Conservation (phyloP, 2,113 vertebrate species). For the Pseudolaguvia tuberculata region DNA sequence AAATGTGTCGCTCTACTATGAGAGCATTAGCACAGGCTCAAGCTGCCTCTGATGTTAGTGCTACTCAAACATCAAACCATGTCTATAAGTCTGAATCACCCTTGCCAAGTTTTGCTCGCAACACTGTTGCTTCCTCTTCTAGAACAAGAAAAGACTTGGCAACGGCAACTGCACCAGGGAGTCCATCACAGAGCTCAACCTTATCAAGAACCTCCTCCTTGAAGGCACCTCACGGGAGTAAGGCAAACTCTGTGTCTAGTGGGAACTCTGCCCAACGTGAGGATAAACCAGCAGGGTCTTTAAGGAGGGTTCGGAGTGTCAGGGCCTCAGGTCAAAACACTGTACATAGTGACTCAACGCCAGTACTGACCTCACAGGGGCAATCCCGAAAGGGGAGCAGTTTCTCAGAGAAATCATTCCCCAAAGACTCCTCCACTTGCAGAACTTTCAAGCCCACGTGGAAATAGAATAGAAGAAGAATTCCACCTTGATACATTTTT, state of each 20-base stretch:
- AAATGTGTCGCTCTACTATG: slow-evolving; percentile 78
- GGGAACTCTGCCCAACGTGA: slow-evolving; percentile 62
- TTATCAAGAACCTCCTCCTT: slow-evolving; percentile 69
- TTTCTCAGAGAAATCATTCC: slow-evolving; percentile 68
- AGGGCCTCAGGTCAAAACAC: slow-evolving; percentile 63
- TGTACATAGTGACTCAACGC: slow-evolving; percentile 60
- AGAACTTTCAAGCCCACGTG: slow-evolving; percentile 73
- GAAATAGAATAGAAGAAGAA: slow-evolving; percentile 71
- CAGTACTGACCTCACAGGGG: slow-evolving; percentile 51
- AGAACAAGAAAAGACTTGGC: slow-evolving; percentile 71
- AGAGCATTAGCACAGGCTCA: slow-evolving; percentile 66
- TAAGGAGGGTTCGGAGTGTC: slow-evolving; percentile 77
- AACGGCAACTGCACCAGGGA: slow-evolving; percentile 55
- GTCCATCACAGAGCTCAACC: slow-evolving; percentile 61
- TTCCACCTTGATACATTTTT: neutral
- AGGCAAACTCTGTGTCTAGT: slow-evolving; percentile 54
- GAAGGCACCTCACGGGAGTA: slow-evolving; percentile 62
- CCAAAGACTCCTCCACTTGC: slow-evolving; percentile 64
- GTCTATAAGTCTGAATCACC: slow-evolving; percentile 53
- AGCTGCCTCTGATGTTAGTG: slow-evolving; percentile 61
- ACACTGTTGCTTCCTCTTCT: slow-evolving; percentile 86
- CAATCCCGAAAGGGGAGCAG: slow-evolving; percentile 61
- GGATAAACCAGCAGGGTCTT: slow-evolving; percentile 55
- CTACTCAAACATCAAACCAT: slow-evolving; percentile 47
- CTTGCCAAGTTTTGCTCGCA: slow-evolving; percentile 84